A percentile compares a stretch with the other conserved stretches of the same genome.
Conservation (phyloP, 2,888 invertebrate species). For the Philhelius pedissequus region DNA sequence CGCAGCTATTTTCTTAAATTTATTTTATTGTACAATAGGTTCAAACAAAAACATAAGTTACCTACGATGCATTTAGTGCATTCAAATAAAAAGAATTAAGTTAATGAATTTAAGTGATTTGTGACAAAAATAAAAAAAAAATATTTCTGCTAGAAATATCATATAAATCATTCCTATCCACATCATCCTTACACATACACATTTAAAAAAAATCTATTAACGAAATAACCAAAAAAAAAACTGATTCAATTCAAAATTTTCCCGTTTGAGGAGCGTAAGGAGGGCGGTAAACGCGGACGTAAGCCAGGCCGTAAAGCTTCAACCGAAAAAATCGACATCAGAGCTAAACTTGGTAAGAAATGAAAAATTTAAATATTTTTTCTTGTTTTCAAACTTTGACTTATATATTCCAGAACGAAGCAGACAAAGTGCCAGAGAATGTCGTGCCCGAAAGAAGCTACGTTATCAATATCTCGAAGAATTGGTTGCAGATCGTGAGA, state of each 20-base stretch:
- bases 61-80: no score
- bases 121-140: no score
- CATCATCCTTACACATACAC: no score
- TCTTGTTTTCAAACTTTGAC: not conserved
- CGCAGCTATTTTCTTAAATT: no score
- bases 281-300: constrained; percentile 92
- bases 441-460: constrained; percentile 96
- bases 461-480: constrained; percentile 98
- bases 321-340: constrained; percentile 94
- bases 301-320: constrained; percentile 92
- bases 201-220: no score
- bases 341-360: constrained; percentile 90
- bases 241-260: constrained; percentile 24
- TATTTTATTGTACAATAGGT: no score
- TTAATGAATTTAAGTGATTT: no score
- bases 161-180: no score
- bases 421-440: constrained; percentile 97
- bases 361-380: not conserved
- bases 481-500: constrained; percentile 94
- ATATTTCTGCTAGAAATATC: no score
- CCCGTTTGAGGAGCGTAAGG: constrained; percentile 82
- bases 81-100: no score
- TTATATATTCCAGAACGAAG: constrained; percentile 86
- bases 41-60: no score
- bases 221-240: not conserved